Base-by-base conservation (phyloP, 2,888 invertebrate genomes). In the Melikaiella ostensackeni region DNA sequence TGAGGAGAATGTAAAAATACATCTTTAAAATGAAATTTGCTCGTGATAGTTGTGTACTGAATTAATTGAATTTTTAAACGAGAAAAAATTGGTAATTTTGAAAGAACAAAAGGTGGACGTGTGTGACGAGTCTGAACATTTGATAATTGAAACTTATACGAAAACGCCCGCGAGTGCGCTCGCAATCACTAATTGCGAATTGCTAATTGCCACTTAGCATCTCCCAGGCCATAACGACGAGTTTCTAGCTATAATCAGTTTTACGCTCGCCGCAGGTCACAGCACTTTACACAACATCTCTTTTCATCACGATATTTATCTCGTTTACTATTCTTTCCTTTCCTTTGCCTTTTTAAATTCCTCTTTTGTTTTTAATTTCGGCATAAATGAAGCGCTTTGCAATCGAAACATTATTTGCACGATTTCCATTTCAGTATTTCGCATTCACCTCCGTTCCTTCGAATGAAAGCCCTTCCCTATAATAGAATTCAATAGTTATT, bases 161-260 rank as follows among this genome's bases (percentile, higher is more conserved):
- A n/a, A 55, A 21, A 55, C n/a, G 9, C 21, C 9, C 55, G 21
- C 21, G 55, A 55, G 55, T 21, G 55, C 4, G 21, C 8, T 55
- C 9, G 55, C 55, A 9, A 55, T 55, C 55, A 21, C 21, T 55
- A 21, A 55, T 42, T 46, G 42, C 19, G 16, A 19, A 46, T 55
- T 46, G 42, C 19, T 46, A 19, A 46, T 55, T 55, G 55, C 55
- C 55, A 55, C 21, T 55, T 55, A 55, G 55, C 55, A 55, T 55
- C 3, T 21, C 21, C 55, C 55, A 55, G 11, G 21, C 9, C 55
- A 55, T 55, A 55, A 55, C 21, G 21, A 21, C 4, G 9, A 55
- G 55, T 55, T 55, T 50, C 21, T 21, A 3, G n/a, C 9, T 55
- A 11, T 21, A 55, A 50, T 50, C n/a, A 50, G 19, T 50, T 50